A percentile compares a stretch with the other conserved stretches of the same genome.
Conservation (phyloP, 2,888 invertebrate species). For the Philereme vetulata region DNA sequence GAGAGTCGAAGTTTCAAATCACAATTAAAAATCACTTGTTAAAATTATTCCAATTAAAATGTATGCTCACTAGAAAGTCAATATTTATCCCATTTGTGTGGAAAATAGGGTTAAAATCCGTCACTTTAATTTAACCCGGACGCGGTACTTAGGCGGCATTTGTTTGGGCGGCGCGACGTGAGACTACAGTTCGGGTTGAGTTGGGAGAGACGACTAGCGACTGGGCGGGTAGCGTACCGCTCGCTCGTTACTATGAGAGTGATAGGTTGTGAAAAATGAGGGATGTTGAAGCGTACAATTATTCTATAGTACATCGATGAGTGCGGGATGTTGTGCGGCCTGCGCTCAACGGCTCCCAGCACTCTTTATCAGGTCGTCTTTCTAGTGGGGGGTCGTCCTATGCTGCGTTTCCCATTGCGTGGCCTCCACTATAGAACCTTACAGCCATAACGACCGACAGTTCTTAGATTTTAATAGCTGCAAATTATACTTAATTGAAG, state of each 20-base stretch:
- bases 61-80: slow-evolving; percentile 12
- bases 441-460: no score
- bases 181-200: slow-evolving; percentile 28
- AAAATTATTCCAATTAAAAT: slow-evolving; percentile 10
- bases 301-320: no score
- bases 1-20: slow-evolving; percentile 42
- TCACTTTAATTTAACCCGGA: slow-evolving; percentile 74
- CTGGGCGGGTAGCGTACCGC: not conserved
- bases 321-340: no score
- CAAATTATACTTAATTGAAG: no score
- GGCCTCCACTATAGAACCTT: no score
- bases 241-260: not conserved
- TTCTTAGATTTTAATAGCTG: no score
- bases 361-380: no score
- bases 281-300: not conserved
- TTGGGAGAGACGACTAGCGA: slow-evolving; percentile 28
- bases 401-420: no score
- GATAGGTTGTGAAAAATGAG: not conserved
- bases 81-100: slow-evolving; percentile 71
- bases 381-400: no score
- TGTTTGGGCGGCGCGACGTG: slow-evolving; percentile 28
- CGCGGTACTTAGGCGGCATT: slow-evolving; percentile 68
- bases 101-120: slow-evolving; percentile 24
- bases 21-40: slow-evolving; percentile 23
- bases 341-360: no score